Evolutionary conservation across 2,113 vertebrate genomes (phyloP).

Genomic region (Zosterops borbonicus): DNA sequence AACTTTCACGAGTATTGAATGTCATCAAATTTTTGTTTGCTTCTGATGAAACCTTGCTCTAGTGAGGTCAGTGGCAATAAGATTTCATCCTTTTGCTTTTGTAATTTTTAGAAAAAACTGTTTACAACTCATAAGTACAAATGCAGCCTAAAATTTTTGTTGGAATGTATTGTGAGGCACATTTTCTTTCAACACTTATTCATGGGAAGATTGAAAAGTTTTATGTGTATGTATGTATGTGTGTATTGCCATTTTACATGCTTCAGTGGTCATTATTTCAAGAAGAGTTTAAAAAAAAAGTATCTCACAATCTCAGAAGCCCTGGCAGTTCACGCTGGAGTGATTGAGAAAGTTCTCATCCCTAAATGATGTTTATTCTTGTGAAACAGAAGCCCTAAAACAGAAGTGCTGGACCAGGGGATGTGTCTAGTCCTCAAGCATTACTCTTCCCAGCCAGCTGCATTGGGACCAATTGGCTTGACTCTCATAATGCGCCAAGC

Average conservation of each 20-base stretch:
- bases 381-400: background rate
- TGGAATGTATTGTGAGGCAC: slow-evolving; percentile 12
- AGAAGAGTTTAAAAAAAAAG: background rate
- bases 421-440: background rate
- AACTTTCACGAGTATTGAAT: background rate
- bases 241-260: background rate
- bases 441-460: background rate
- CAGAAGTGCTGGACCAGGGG: background rate
- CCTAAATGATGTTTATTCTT: background rate
- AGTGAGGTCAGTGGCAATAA: background rate
- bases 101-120: slow-evolving; percentile 17
- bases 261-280: background rate
- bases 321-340: background rate
- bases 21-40: background rate
- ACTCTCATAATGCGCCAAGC: background rate
- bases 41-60: background rate
- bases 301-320: background rate
- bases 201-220: slow-evolving; percentile 38
- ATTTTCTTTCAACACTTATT: slow-evolving; percentile 33
- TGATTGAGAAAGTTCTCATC: background rate
- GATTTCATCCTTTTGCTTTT: slow-evolving; percentile 9
- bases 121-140: slow-evolving; percentile 33
- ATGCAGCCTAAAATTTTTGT: slow-evolving; percentile 37
- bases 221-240: background rate
- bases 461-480: background rate